These are phyloP conservation scores for Hyposmocoma kahamanoa DNA, from an alignment of 1,140 invertebrate genomes.

Conservation along the genomic window DNA sequence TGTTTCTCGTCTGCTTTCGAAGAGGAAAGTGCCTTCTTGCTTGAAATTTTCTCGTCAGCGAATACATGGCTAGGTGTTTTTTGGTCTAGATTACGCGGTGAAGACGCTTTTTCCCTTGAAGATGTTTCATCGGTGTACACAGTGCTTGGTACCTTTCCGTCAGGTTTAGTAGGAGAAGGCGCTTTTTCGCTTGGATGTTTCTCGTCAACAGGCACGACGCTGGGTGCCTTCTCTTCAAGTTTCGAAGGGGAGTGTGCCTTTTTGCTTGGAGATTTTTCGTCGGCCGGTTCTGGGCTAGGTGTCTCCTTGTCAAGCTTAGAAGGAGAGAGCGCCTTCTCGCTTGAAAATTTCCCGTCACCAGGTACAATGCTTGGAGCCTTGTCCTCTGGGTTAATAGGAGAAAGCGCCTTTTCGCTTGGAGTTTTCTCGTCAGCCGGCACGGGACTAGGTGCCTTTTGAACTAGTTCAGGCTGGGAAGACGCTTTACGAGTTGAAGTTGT, in stretches of 20 bases:
- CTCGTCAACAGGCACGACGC: not conserved
- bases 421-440: slow-evolving; percentile 4
- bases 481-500: too few relatives aligned
- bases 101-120: not conserved
- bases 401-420: not conserved
- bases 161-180: not conserved
- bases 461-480: not conserved
- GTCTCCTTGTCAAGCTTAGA: slow-evolving; percentile 3
- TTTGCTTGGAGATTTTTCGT: too few relatives aligned
- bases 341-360: too few relatives aligned
- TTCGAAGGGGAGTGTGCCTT: slow-evolving; percentile 11
- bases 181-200: not conserved
- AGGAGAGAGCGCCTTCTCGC: slow-evolving; percentile 13
- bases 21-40: not conserved
- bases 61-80: too few relatives aligned
- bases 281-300: too few relatives aligned
- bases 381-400: slow-evolving; percentile 5
- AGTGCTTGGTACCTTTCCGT: not conserved
- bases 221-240: not conserved
- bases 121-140: not conserved
- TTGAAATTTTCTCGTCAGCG: not conserved
- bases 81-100: not conserved
- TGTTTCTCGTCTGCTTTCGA: not conserved
- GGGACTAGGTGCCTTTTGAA: slow-evolving; percentile 7
- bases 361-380: slow-evolving; percentile 5